A percentile compares a stretch with the other conserved stretches of the same genome.
phyloP scores from a whole-genome alignment of 2,113 vertebrate species.

The Gobiocypris rarus region DNA sequence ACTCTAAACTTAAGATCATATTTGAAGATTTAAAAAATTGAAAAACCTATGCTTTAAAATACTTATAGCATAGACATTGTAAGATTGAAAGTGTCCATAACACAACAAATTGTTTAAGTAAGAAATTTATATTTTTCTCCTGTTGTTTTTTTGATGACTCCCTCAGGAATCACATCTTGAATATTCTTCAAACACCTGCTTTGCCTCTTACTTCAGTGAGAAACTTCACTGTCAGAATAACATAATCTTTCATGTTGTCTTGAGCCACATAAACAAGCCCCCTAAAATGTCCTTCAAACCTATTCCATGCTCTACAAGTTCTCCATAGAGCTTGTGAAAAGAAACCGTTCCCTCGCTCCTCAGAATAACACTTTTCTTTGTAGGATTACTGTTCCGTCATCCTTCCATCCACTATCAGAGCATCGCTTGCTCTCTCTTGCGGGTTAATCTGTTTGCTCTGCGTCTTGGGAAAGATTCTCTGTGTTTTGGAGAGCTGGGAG shows the following conservation, averaged over 20 bases:
- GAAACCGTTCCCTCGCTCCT: neutral
- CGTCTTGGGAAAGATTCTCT: slow-evolving; percentile 28
- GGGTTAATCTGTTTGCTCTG: slow-evolving; percentile 35
- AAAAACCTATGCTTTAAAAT: neutral
- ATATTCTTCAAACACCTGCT: neutral
- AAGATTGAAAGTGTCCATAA: neutral
- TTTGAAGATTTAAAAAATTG: too few species aligned
- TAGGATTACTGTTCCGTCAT: neutral
- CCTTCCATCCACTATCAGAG: neutral
- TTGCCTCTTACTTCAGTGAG: neutral
- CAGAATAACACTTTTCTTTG: slow-evolving; percentile 12
- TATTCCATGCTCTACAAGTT: neutral
- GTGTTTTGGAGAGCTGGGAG: slow-evolving; percentile 19
- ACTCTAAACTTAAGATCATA: too few species aligned
- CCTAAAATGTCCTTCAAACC: slow-evolving; percentile 20
- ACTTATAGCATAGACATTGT: neutral
- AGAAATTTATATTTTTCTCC: neutral
- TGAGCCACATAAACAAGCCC: slow-evolving; percentile 17
- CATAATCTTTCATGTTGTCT: neutral
- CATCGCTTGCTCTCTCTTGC: slow-evolving; percentile 36
- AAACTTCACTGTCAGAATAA: neutral
- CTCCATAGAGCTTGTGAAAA: neutral
- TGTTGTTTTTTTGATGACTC: neutral
- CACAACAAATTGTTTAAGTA: neutral
- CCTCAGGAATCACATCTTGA: neutral